Percentiles rank a stretch among this genome's conserved stretches.
These are phyloP conservation scores for Acanthosepion lycidas DNA, from an alignment of 2,888 invertebrate genomes.

Conservation along the genomic window DNA sequence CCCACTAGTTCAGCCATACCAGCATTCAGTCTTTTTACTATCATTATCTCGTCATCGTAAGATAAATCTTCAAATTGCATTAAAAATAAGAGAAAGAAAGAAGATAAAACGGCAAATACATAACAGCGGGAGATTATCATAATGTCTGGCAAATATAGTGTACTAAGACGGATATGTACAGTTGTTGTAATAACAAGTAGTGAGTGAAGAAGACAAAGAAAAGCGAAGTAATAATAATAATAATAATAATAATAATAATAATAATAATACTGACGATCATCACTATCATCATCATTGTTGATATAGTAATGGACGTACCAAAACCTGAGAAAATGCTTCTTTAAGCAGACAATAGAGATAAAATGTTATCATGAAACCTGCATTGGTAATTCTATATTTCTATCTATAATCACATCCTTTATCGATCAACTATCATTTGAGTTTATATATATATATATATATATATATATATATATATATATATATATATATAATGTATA, in stretches of 20 bases:
- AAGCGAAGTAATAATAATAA: not conserved
- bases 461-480: conserved; percentile 33
- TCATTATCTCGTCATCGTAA: not conserved
- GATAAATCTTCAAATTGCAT: conserved; percentile 15
- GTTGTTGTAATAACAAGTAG: not conserved
- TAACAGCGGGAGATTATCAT: not conserved
- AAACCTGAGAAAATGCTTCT: not conserved
- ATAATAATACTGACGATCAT: not conserved
- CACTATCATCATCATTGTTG: not conserved
- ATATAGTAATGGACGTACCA: not conserved
- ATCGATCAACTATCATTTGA: not conserved
- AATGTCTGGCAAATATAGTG: not conserved
- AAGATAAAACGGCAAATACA: not conserved
- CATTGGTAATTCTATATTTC: not conserved
- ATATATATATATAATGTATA: not conserved
- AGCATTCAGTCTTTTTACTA: not conserved
- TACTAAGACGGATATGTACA: not conserved
- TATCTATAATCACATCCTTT: not conserved
- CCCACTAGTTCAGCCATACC: not conserved
- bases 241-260: conserved; percentile 24
- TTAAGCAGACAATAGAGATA: not conserved
- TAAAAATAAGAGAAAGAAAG: not conserved
- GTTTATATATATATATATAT: not conserved
- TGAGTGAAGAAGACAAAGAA: not conserved
- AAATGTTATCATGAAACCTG: not conserved